Base-by-base conservation (phyloP, 2,113 vertebrate genomes). In the Pogona vitticeps region DNA sequence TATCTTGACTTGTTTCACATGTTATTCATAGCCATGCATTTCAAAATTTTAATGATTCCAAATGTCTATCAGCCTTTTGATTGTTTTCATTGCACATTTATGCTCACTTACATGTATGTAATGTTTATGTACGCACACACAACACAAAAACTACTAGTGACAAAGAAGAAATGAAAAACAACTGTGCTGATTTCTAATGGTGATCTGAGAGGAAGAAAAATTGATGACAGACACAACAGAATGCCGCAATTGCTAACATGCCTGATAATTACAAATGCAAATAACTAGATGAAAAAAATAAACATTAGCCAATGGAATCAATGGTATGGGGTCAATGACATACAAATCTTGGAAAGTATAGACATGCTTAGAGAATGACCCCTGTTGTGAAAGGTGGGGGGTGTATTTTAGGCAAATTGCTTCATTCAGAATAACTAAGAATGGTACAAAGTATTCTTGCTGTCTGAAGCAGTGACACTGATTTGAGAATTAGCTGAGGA, bases 1-100 rank as follows among this genome's bases (percentile, higher is more conserved):
- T 91, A 93, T 95, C 95, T 94, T 94, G 94, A 93, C 93, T 90
- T 94, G 94, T 96, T 96, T 95, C 93, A 91, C 90, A 86, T 92
- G 93, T 95, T 93, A 95, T 91, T 96, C 94, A 93, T 6, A 88
- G 85, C 93, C 94, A 94, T 91, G 94, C 92, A 95, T 91, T 94
- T 86, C 85, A 92, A 88, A 91, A 90, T 91, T 92, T 89, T 93
- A 88, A 87, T 82, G 89, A 59, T 84, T 85, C 81, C 91, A 84
- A 88, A 23, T 86, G 86, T 65, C 84, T 92, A 21, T 88, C 91
- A 77, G 70, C 91, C 86, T 14, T 85, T 78, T 88, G 58, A 85
- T 90, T 38, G 65, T 92, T 82, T 87, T 52, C 58, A 83, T 52
- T 52, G 46, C 46, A 52, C 38, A 70, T 92, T 82, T 87, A 42